phyloP scores from a whole-genome alignment of 2,888 invertebrate species.

The Adelognathus sp. region DNA sequence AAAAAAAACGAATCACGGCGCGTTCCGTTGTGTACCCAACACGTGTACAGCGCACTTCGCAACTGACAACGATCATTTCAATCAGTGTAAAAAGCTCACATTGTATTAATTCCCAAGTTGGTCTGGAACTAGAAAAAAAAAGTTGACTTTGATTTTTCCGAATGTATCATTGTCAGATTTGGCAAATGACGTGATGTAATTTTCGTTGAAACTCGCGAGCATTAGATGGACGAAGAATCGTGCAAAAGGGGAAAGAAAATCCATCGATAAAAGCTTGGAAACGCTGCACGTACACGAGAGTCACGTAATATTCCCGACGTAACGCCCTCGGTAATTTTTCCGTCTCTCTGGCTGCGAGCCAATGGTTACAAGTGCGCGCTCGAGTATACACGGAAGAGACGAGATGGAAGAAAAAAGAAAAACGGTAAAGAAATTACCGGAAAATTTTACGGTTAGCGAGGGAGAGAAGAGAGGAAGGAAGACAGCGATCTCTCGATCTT shows the following conservation, averaged over 20 bases:
- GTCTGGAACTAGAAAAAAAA: no score
- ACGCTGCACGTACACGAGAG: constrained; percentile 56
- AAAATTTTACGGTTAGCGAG: constrained; percentile 22
- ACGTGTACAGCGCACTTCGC: constrained; percentile 5
- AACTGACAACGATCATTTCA: constrained; percentile 17
- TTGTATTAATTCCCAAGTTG: no score
- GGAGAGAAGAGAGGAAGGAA: constrained; percentile 39
- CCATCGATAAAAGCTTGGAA: constrained; percentile 51
- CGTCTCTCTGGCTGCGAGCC: constrained; percentile 68
- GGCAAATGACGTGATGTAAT: background rate
- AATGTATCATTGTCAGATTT: background rate
- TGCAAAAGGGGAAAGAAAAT: constrained; percentile 12
- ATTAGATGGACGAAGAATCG: constrained; percentile 2
- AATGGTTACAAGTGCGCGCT: constrained; percentile 48
- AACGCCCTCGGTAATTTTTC: constrained; percentile 67
- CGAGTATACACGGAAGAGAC: constrained; percentile 13
- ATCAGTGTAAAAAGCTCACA: background rate
- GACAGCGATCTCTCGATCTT: constrained; percentile 13
- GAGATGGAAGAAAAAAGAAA: constrained; percentile 28
- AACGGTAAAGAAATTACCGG: background rate
- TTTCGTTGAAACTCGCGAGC: background rate
- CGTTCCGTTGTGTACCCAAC: constrained; percentile 25
- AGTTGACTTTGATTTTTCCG: no score
- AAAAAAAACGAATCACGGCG: constrained; percentile 37
- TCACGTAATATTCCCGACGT: constrained; percentile 68